Conservation (phyloP, 2,888 invertebrate species). For the Cataglyphis cursor region DNA sequence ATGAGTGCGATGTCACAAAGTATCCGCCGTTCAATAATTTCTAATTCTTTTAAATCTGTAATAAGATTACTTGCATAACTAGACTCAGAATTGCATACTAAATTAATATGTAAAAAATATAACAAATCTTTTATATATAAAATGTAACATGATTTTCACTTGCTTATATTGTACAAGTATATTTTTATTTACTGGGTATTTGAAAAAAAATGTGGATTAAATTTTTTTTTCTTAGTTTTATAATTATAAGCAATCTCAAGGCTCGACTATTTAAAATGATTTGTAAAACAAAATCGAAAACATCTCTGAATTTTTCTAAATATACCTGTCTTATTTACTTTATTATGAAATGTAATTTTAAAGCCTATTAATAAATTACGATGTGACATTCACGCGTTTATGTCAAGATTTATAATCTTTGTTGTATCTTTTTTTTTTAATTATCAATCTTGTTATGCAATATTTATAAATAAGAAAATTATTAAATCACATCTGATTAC, state of each 20-base stretch:
- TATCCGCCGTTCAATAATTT: constrained; percentile 36
- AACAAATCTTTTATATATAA: background rate
- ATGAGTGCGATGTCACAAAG: constrained; percentile 72
- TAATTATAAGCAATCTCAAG: background rate
- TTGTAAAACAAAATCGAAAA: background rate
- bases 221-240: background rate
- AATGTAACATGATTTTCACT: background rate
- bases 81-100: background rate
- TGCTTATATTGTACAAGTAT: background rate
- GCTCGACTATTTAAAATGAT: background rate
- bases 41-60: constrained; percentile 2
- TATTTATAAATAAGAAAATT: background rate
- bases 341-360: background rate
- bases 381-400: too few species aligned
- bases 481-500: background rate
- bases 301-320: background rate
- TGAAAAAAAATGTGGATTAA: constrained; percentile 3
- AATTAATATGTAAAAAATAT: background rate
- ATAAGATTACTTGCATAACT: background rate
- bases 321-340: background rate
- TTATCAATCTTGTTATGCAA: background rate
- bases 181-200: background rate
- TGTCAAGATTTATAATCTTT: background rate
- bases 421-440: background rate
- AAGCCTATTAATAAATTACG: background rate